Evolutionary conservation across 2,888 invertebrate species (phyloP).

Genomic region (Formica aserva): DNA sequence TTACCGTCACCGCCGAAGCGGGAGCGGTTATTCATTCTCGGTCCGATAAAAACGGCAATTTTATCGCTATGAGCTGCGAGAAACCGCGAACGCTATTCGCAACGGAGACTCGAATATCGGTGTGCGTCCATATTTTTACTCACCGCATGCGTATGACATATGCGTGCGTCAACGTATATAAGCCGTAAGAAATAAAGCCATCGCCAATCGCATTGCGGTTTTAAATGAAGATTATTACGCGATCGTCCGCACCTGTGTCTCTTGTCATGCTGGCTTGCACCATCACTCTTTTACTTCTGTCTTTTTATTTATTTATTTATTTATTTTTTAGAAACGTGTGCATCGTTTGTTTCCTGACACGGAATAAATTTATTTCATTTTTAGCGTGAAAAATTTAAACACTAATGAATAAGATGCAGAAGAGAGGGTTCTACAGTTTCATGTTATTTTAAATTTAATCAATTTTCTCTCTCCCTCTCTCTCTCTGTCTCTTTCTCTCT

Average conservation of each 20-base stretch:
- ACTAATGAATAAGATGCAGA: not conserved
- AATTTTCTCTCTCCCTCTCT: not conserved
- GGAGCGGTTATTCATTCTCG: not conserved
- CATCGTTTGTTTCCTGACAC: not conserved
- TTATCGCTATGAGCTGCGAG: not conserved
- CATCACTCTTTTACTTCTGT: not conserved
- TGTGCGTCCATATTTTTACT: slow-evolving; percentile 4
- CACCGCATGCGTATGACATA: not conserved
- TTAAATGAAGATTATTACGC: slow-evolving; percentile 33
- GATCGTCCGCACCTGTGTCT: not conserved
- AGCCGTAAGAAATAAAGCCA: slow-evolving; percentile 29
- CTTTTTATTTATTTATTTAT: too few relatives aligned
- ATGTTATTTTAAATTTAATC: not conserved
- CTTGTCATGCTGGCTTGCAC: not conserved
- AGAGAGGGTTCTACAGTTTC: not conserved
- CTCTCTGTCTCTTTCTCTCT: too few relatives aligned
- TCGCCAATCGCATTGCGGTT: slow-evolving; percentile 15
- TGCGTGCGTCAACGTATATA: not conserved
- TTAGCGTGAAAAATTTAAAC: not conserved
- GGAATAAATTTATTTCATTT: not conserved
- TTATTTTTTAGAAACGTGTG: not conserved
- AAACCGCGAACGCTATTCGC: not conserved
- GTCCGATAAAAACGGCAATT: slow-evolving; percentile 14
- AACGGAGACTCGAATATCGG: not conserved
- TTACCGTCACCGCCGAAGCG: not conserved